Percentiles rank a stretch among this genome's conserved stretches.
phyloP scores from a whole-genome alignment of 2,888 invertebrate genomes.

The Leucozona laternaria region DNA sequence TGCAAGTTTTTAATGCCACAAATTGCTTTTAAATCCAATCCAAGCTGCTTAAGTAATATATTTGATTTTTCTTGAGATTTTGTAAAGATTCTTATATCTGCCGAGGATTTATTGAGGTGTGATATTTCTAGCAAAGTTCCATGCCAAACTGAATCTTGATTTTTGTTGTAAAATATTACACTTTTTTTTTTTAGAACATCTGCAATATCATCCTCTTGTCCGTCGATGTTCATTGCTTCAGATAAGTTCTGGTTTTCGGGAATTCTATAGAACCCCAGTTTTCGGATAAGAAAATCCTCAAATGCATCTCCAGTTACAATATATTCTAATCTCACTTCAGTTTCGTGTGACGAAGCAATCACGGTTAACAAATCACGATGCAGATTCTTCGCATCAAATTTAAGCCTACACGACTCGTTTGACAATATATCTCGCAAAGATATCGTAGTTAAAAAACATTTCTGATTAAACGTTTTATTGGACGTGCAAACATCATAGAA shows the following conservation, averaged over 20 bases:
- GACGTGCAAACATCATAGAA: slow-evolving; percentile 75
- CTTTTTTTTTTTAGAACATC: not conserved
- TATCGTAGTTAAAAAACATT: slow-evolving; percentile 44
- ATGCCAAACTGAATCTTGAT: slow-evolving; percentile 77
- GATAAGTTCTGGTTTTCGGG: not conserved
- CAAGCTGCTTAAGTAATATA: slow-evolving; percentile 77
- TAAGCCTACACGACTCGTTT: slow-evolving; percentile 67
- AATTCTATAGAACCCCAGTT: slow-evolving; percentile 76
- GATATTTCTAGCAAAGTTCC: slow-evolving; percentile 77
- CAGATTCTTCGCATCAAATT: slow-evolving; percentile 77
- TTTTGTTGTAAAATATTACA: slow-evolving; percentile 78
- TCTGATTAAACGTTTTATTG: slow-evolving; percentile 40
- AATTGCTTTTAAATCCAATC: slow-evolving; percentile 76
- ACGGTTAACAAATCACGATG: slow-evolving; percentile 81
- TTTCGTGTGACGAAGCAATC: slow-evolving; percentile 77
- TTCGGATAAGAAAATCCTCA: slow-evolving; percentile 76
- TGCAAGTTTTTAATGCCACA: slow-evolving; percentile 36
- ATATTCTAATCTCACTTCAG: slow-evolving; percentile 75
- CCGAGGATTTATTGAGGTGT: slow-evolving; percentile 17
- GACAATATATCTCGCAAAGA: slow-evolving; percentile 75
- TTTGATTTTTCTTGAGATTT: slow-evolving; percentile 74
- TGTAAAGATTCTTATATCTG: slow-evolving; percentile 77
- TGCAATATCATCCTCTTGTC: slow-evolving; percentile 3
- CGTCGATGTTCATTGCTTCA: slow-evolving; percentile 40
- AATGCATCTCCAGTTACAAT: slow-evolving; percentile 65